phyloP scores from a whole-genome alignment of 1,140 invertebrate species.

The Solenopsis fugax region DNA sequence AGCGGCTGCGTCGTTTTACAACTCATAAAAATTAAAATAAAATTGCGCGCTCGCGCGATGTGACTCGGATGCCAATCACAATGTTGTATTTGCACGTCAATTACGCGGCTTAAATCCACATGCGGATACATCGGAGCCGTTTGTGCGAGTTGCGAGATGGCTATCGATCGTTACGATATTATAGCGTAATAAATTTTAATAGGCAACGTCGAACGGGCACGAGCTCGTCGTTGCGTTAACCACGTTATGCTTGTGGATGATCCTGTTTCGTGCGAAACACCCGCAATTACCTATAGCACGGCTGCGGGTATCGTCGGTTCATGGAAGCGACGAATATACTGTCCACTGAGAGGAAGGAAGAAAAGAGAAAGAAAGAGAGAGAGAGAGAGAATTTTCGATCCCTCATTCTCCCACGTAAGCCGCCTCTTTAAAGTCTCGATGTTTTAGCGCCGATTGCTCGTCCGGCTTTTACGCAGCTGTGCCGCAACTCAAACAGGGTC shows the following conservation, averaged over 20 bases:
- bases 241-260: constrained; percentile 29
- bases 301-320: not conserved
- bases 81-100: constrained; percentile 12
- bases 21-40: constrained; percentile 40
- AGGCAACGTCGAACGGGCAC: constrained; percentile 27
- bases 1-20: not conserved
- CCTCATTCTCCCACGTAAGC: not conserved
- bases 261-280: constrained; percentile 39
- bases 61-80: constrained; percentile 38
- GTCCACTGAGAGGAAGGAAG: not conserved
- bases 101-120: constrained; percentile 39
- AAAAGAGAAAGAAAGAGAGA: no score
- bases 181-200: constrained; percentile 63
- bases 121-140: constrained; percentile 17
- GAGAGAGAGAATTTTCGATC: not conserved
- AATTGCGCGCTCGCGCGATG: not conserved
- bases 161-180: constrained; percentile 52
- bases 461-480: constrained; percentile 45
- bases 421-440: not conserved
- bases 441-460: constrained; percentile 55
- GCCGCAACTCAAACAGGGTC: constrained; percentile 41
- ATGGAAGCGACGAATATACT: constrained; percentile 16
- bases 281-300: constrained; percentile 41
- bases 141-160: constrained; percentile 34
- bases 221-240: constrained; percentile 36